These are phyloP conservation scores for Rhamnusium bicolor DNA, from an alignment of 2,888 invertebrate genomes.

Conservation along the genomic window DNA sequence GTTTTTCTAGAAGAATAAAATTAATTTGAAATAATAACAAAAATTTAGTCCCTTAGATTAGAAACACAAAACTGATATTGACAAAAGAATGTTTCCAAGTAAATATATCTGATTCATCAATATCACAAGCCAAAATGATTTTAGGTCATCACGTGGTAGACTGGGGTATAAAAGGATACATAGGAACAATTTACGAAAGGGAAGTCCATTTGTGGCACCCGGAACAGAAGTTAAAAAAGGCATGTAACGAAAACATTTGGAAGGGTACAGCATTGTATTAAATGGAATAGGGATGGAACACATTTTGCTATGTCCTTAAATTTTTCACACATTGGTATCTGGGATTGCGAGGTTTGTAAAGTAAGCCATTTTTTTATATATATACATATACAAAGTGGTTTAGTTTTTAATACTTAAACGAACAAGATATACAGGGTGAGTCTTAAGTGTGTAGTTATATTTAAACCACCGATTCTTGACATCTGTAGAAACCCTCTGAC, in stretches of 20 bases:
- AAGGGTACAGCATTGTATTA: conserved; percentile 46
- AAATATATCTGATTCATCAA: too few relatives aligned
- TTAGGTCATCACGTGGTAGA: conserved; percentile 53
- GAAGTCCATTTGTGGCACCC: conserved; percentile 56
- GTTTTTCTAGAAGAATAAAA: too few relatives aligned
- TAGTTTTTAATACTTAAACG: too few relatives aligned
- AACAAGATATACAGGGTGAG: too few relatives aligned
- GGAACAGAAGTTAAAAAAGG: conserved; percentile 41
- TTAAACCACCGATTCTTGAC: too few relatives aligned
- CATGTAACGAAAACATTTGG: conserved; percentile 34
- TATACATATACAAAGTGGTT: too few relatives aligned
- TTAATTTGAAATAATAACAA: too few relatives aligned
- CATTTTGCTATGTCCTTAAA: conserved; percentile 45
- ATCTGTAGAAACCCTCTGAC: too few relatives aligned
- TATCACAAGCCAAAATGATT: conserved; percentile 15
- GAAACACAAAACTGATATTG: too few relatives aligned
- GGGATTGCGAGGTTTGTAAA: conserved; percentile 45
- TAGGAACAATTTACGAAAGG: conserved; percentile 53
- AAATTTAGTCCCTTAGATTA: too few relatives aligned
- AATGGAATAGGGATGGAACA: conserved; percentile 51
- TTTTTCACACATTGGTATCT: conserved; percentile 38
- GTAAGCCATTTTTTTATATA: conserved; percentile 35
- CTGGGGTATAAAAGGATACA: conserved; percentile 54
- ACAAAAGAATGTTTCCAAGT: too few relatives aligned
- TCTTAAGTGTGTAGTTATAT: too few relatives aligned